Percentiles rank a stretch among this genome's conserved stretches.
Conservation (phyloP, 2,888 invertebrate genomes). For the Sesia bembeciformis region DNA sequence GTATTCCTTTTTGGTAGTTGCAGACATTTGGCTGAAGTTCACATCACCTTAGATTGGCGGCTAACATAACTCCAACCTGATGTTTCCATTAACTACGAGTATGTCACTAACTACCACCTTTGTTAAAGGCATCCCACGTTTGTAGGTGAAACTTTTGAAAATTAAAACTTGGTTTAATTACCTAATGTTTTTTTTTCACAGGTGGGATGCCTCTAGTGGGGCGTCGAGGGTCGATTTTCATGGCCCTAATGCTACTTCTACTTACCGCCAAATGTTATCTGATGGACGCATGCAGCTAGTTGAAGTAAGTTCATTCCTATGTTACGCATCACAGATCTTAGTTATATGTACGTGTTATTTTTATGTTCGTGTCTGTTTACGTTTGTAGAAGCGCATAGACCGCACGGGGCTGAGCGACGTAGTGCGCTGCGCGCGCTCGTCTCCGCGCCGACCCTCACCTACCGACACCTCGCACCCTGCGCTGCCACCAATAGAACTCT, state of each 20-base stretch:
- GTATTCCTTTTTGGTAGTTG: no score
- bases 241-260: constrained; percentile 29
- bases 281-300: constrained; percentile 31
- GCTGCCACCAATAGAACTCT: constrained; percentile 37
- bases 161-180: background rate
- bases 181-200: constrained; percentile 10
- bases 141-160: no score
- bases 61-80: no score
- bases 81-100: no score
- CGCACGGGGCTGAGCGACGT: constrained; percentile 27
- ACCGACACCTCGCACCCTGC: constrained; percentile 33
- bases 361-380: background rate
- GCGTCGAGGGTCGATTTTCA: constrained; percentile 41
- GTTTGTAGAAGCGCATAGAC: constrained; percentile 32
- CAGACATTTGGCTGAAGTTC: no score
- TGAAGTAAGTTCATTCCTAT: constrained; percentile 20
- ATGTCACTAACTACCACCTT: no score
- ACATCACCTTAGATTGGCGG: no score
- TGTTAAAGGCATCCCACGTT: no score
- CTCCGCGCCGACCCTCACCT: constrained; percentile 15
- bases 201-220: constrained; percentile 47
- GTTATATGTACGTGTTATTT: background rate
- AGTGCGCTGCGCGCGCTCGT: constrained; percentile 29
- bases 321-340: no score
- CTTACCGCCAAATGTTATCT: constrained; percentile 25